Base-by-base conservation (phyloP, 2,113 vertebrate genomes). In the Nipponia nippon region DNA sequence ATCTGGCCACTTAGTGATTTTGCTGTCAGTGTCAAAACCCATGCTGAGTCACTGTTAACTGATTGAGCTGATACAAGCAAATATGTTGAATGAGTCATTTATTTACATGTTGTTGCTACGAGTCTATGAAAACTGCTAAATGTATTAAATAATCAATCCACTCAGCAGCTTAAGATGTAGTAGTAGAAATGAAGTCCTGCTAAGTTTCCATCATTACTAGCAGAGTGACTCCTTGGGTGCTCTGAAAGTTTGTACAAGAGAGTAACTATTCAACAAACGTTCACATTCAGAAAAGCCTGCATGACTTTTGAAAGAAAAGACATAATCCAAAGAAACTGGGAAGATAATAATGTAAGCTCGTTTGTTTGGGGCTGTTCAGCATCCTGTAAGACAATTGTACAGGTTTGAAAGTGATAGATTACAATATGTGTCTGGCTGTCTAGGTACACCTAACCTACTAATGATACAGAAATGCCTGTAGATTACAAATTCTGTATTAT, bases 1-100 rank as follows among this genome's bases (percentile, higher is more conserved):
- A 90, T 92, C 84, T 95, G 66, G 29, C 83, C 83, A 52, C 80
- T 97, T 93, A 62, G 42, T 92, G 46, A 42, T 86, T 46, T 89
- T 62, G 87, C 85, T 95, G 59, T 95, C 36, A 83, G 16, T 91
- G 47, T 94, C 65, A 67, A 79, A 93, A 70, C 29, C 25, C 23
- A 23, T 73, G 86, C 90, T 89, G 87, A 97, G 53, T 95, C 96
- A 96, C 80, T 56, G 36, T 49, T 72, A 80, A 84, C n/a, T 75
- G 56, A 89, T 44, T 71, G 56, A 94, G 73, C 59, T 94, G 85
- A 89, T 61, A 81, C 26, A 95, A 77, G 46, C 1, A 2, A 92
- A 72, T 86, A 32, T 1, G 5, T 50, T 58, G 88, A 85, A 52
- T 22, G 75, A 90, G 65, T 36, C 17, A 38, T 91, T 91, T 91